These are phyloP conservation scores for Drosophila borborema DNA, from an alignment of 2,888 invertebrate genomes.

Conservation along the genomic window DNA sequence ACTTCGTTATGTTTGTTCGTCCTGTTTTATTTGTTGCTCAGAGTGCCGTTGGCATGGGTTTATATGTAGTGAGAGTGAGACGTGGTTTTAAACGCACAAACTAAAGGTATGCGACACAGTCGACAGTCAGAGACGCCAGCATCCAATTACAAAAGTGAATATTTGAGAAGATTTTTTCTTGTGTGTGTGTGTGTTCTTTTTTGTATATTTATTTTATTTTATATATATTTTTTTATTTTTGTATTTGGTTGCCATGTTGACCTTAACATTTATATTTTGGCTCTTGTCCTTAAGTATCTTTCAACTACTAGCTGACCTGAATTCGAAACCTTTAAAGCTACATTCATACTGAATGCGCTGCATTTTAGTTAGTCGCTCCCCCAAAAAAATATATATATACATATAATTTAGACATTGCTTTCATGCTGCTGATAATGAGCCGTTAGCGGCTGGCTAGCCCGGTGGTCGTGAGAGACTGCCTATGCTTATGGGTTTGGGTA, in stretches of 20 bases:
- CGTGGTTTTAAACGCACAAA: conserved; percentile 14
- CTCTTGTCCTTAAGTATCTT: conserved; percentile 55
- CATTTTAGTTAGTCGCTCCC: not conserved
- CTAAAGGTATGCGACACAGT: conserved; percentile 60
- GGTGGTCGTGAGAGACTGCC: not conserved
- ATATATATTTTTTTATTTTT: not conserved
- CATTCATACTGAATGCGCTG: conserved; percentile 40
- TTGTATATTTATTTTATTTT: conserved; percentile 1
- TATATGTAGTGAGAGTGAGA: conserved; percentile 6
- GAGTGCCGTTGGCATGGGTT: conserved; percentile 27
- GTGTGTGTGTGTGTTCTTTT: not conserved
- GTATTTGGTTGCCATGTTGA: conserved; percentile 51
- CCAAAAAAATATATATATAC: not conserved
- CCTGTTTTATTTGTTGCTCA: conserved; percentile 4
- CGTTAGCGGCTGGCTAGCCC: conserved; percentile 20
- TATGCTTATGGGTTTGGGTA: not conserved
- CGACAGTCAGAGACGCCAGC: conserved; percentile 54
- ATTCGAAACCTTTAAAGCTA: conserved; percentile 47
- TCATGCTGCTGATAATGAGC: conserved; percentile 67
- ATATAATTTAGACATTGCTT: conserved; percentile 51
- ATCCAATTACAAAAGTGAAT: conserved; percentile 79
- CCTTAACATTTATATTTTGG: conserved; percentile 74
- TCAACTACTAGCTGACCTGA: conserved; percentile 57
- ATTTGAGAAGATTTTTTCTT: conserved; percentile 59
- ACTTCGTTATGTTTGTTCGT: not conserved